phyloP scores from a whole-genome alignment of 2,797 vertebrate species.

The Squalus acanthias region DNA sequence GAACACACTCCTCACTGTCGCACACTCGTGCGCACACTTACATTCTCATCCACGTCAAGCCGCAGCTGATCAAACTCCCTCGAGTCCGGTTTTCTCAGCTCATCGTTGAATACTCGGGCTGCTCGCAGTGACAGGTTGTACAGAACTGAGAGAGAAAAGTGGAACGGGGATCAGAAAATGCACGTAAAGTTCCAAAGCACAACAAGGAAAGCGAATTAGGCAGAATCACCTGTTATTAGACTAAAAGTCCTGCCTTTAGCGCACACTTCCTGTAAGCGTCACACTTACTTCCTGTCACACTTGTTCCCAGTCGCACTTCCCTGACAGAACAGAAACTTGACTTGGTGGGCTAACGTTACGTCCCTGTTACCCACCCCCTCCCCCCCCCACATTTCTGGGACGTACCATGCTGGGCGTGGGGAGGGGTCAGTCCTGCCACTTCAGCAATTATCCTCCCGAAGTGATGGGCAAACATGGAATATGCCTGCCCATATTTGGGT shows the following conservation, averaged over 20 bases:
- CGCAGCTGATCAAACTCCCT: slow-evolving; percentile 74
- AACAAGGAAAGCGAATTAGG: background rate
- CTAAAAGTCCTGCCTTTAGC: background rate
- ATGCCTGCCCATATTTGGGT: background rate
- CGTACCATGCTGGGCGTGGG: background rate
- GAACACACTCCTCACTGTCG: rapidly evolving
- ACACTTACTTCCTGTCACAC: background rate
- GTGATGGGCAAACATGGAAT: background rate
- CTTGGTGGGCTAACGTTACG: background rate
- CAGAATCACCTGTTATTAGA: background rate
- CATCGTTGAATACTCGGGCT: slow-evolving; percentile 74
- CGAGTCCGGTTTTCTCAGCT: slow-evolving; percentile 65
- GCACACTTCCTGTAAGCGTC: background rate
- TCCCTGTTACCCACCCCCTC: background rate
- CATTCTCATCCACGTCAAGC: slow-evolving; percentile 81
- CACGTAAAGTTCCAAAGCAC: background rate
- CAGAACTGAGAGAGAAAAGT: slow-evolving; percentile 51
- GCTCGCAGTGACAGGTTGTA: slow-evolving; percentile 81
- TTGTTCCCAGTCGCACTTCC: background rate
- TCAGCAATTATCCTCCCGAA: background rate
- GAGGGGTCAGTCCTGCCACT: background rate
- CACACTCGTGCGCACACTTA: slow-evolving; percentile 51
- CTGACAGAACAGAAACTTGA: background rate
- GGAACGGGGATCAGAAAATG: background rate
- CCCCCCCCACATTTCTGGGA: background rate